Evolutionary conservation across 2,888 invertebrate genomes (phyloP).

Genomic region (Philonicus albiceps): DNA sequence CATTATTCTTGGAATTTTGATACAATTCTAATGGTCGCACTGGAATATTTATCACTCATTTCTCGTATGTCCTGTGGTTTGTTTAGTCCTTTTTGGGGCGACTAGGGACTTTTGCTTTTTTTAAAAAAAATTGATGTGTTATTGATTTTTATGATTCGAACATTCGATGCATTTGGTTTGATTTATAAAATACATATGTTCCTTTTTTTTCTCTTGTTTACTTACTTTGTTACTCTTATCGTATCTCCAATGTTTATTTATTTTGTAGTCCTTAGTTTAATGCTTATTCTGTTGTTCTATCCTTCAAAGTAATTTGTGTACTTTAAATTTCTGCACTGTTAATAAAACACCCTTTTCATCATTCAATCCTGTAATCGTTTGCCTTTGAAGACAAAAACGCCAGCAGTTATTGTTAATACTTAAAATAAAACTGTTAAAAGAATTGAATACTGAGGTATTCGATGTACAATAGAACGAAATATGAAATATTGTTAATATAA

Average conservation of each 20-base stretch:
- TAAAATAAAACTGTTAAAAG: not conserved
- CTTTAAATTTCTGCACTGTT: not conserved
- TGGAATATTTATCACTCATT: not conserved
- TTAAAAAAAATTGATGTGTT: not conserved
- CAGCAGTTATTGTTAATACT: not conserved
- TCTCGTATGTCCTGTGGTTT: not conserved
- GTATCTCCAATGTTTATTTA: not conserved
- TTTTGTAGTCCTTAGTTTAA: not conserved
- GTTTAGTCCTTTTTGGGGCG: not conserved
- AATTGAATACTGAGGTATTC: not conserved
- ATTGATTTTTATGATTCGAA: not conserved
- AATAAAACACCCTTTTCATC: not conserved
- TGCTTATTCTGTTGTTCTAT: not conserved
- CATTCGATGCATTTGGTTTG: not conserved
- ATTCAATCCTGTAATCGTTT: not conserved
- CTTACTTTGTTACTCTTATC: not conserved
- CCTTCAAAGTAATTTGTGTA: not conserved
- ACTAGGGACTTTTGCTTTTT: not conserved
- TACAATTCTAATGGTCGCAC: not conserved
- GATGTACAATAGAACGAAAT: not conserved
- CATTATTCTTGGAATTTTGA: not conserved
- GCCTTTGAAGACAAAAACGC: not conserved
- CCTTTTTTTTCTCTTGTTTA: not conserved
- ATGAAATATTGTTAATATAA: not conserved
- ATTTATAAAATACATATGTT: not conserved